These are phyloP conservation scores for Pempheris klunzingeri DNA, from an alignment of 2,797 vertebrate species.

Conservation along the genomic window DNA sequence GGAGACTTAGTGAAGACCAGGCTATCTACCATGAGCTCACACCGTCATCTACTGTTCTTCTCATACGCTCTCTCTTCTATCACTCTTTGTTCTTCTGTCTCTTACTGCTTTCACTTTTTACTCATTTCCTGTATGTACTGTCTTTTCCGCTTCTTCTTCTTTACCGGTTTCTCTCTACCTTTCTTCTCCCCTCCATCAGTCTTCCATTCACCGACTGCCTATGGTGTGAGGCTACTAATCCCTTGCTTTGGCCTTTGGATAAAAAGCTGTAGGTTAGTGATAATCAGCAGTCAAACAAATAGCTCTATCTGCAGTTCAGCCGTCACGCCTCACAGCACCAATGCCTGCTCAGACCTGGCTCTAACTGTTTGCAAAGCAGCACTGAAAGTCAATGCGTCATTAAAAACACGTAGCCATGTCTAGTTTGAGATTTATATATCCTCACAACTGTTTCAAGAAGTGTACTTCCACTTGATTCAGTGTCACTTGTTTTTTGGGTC, in stretches of 20 bases:
- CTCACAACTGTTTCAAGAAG: slow-evolving; percentile 6
- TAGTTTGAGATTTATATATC: not conserved
- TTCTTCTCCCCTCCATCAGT: not conserved
- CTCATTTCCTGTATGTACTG: not conserved
- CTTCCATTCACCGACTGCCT: not conserved
- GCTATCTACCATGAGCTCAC: slow-evolving; percentile 9
- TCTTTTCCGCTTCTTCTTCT: not conserved
- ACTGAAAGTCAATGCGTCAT: slow-evolving; percentile 23
- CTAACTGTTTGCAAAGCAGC: slow-evolving; percentile 20
- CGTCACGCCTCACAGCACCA: slow-evolving; percentile 34
- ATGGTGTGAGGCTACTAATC: not conserved
- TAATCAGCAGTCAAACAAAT: slow-evolving; percentile 62
- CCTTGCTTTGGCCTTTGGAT: slow-evolving; percentile 19
- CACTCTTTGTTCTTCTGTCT: not conserved
- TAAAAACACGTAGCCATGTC: not conserved
- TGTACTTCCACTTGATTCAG: not conserved
- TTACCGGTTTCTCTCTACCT: not conserved
- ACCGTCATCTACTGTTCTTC: not conserved
- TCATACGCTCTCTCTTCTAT: slow-evolving; percentile 10
- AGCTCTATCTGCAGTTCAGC: slow-evolving; percentile 32
- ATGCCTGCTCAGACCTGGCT: slow-evolving; percentile 34
- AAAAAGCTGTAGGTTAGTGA: slow-evolving; percentile 27
- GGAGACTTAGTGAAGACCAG: slow-evolving; percentile 9
- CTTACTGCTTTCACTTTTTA: not conserved
- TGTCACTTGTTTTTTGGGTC: not conserved